Evolutionary conservation across 2,797 vertebrate genomes (phyloP), one percentile per base, ranked within the genome.

Genomic region (Distichodus sexfasciatus): DNA sequence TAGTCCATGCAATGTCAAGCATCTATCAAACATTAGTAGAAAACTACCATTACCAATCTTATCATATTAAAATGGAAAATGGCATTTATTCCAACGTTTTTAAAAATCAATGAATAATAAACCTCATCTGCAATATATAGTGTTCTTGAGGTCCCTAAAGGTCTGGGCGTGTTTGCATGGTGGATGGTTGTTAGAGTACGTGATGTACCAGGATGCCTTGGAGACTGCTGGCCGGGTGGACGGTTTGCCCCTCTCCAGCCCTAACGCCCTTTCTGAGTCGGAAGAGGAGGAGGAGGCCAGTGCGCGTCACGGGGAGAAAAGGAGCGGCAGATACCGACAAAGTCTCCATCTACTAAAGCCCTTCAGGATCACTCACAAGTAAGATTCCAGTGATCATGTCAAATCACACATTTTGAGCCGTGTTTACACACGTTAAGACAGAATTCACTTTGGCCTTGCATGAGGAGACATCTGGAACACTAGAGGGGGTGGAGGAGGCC

Each of bases 321-420:
- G 79, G 75, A 82, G 53, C 66, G 87, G 87, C 26, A 88, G 87
- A 79, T 93, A 92, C 79, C 83, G 84, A 9, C 81, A 88, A 3
- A 93, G 92, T 78, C 84, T 93, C 70, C 90, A 92, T 68, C 84
- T 93, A 69, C 76, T 93, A 33, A 93, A 93, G 78, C 92, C 91
- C 69, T 92, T 93, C 77, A 89, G 91, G 79, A 89, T 90, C 77
- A 92, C 89, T 24, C 85, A 92, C 73, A 92, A 90, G 92, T 93
- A 90, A 91, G 85, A 43, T 21, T 2, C 24, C 2, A 5, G 12
- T 14, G 12, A 26, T 14, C 1, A n/a, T 21, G 24, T 21, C n/a
- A n/a, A n/a, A n/a, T n/a, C n/a, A n/a, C n/a, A n/a, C n/a, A n/a
- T n/a, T 47, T 17, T 41, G 11, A 5, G 28, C 24, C 12, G 5